Percentiles rank a stretch among this genome's conserved stretches.
Conservation (phyloP, 2,797 vertebrate species). For the Ataeniobius toweri region DNA sequence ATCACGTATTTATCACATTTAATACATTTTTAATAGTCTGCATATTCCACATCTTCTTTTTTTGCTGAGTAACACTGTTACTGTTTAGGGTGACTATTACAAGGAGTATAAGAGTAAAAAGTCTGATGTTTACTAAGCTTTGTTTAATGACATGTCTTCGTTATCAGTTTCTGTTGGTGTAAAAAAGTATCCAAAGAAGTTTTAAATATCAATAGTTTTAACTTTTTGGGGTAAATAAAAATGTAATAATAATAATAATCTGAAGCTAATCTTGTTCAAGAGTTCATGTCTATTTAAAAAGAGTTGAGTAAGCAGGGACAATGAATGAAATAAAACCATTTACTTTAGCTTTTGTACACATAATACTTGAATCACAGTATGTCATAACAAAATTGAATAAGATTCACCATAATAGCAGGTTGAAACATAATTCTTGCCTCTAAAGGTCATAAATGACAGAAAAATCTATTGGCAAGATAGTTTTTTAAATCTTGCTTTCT, state of each 20-base stretch:
- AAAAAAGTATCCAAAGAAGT: neutral
- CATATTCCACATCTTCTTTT: neutral
- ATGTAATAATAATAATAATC: neutral
- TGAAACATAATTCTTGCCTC: neutral
- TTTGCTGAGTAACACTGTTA: neutral
- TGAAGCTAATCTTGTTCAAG: neutral
- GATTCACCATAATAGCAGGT: neutral
- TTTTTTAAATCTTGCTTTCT: neutral
- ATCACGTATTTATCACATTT: no score
- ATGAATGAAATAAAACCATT: neutral
- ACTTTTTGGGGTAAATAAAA: neutral
- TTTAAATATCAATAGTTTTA: neutral
- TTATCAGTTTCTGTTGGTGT: neutral
- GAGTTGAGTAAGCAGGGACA: neutral
- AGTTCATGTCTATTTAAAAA: neutral
- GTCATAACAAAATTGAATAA: neutral
- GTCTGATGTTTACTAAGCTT: neutral
- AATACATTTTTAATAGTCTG: neutral
- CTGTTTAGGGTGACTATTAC: neutral
- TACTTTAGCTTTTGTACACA: neutral
- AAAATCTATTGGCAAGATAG: no score
- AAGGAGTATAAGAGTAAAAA: neutral
- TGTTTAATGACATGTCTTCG: neutral
- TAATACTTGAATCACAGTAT: neutral
- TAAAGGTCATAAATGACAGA: neutral